A percentile compares a stretch with the other conserved stretches of the same genome.
Conservation (phyloP, 2,797 vertebrate species). For the Ciconia nigra region DNA sequence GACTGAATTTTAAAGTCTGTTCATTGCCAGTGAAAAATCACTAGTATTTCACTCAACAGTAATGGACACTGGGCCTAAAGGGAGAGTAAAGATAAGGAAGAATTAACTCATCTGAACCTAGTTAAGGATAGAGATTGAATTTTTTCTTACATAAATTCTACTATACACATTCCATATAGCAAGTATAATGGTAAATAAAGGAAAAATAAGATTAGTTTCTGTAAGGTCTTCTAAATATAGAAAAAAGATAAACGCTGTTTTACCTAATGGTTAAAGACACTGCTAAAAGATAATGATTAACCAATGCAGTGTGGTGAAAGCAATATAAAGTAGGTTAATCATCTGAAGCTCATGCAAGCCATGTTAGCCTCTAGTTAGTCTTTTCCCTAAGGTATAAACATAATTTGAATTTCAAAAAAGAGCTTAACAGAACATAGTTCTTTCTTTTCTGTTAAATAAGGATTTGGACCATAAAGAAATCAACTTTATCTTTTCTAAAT, state of each 20-base stretch:
- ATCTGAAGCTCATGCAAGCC: slow-evolving; percentile 31
- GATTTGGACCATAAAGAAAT: background rate
- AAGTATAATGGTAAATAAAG: background rate
- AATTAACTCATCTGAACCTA: background rate
- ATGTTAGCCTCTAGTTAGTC: slow-evolving; percentile 27
- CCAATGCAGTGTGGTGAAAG: background rate
- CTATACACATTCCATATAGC: background rate
- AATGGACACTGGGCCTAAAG: background rate
- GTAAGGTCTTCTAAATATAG: slow-evolving; percentile 20
- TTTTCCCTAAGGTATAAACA: slow-evolving; percentile 46
- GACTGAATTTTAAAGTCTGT: background rate
- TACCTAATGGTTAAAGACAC: slow-evolving; percentile 52
- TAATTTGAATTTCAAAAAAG: slow-evolving; percentile 63
- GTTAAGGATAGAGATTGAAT: background rate
- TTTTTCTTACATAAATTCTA: background rate
- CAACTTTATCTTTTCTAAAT: slow-evolving; percentile 26
- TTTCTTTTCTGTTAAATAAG: slow-evolving; percentile 33
- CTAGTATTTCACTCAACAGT: background rate
- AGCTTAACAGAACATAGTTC: slow-evolving; percentile 8
- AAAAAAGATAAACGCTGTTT: background rate
- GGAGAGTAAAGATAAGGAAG: background rate
- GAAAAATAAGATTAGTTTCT: background rate
- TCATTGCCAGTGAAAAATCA: background rate
- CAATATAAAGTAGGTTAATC: slow-evolving; percentile 63
- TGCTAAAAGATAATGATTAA: slow-evolving; percentile 48